Percentiles rank a stretch among this genome's conserved stretches.
Conservation (phyloP, 2,113 vertebrate species). For the Lepisosteus osseus region DNA sequence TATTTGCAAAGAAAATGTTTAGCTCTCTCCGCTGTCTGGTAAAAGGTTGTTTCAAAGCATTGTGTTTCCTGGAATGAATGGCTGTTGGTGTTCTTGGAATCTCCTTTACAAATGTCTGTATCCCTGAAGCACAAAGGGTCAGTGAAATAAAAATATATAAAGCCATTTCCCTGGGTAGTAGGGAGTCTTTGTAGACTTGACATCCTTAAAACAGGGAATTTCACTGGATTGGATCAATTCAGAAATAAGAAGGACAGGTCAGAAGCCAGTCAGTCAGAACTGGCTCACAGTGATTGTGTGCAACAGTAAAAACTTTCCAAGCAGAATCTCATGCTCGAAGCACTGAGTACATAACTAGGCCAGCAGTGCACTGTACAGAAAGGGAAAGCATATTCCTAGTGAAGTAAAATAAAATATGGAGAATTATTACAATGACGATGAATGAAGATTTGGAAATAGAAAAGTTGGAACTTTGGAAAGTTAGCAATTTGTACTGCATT, state of each 20-base stretch:
- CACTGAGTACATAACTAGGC: too few relatives aligned
- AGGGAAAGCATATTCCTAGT: too few relatives aligned
- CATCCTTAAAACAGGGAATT: slow-evolving; percentile 18
- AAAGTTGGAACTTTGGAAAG: too few relatives aligned
- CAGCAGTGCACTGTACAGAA: too few relatives aligned
- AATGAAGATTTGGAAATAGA: too few relatives aligned
- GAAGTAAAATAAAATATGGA: too few relatives aligned
- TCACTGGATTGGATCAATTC: not conserved
- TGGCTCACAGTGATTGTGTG: not conserved
- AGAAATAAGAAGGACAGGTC: not conserved
- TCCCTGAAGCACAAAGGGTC: slow-evolving; percentile 27
- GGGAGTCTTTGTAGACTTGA: slow-evolving; percentile 18
- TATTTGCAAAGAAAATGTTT: slow-evolving; percentile 26
- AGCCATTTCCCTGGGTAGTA: slow-evolving; percentile 22
- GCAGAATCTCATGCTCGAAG: too few relatives aligned
- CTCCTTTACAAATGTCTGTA: slow-evolving; percentile 15
- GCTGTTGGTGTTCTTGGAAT: slow-evolving; percentile 8
- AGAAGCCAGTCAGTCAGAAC: not conserved
- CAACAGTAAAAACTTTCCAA: too few relatives aligned
- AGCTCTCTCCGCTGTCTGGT: slow-evolving; percentile 19
- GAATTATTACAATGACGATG: too few relatives aligned
- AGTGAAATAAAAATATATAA: slow-evolving; percentile 35
- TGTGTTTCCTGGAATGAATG: slow-evolving; percentile 4
- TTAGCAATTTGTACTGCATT: too few relatives aligned
- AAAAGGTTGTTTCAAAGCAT: slow-evolving; percentile 20